Percentiles rank a stretch among this genome's conserved stretches.
phyloP scores from a whole-genome alignment of 2,113 vertebrate genomes.

The Alligator mississippiensis region DNA sequence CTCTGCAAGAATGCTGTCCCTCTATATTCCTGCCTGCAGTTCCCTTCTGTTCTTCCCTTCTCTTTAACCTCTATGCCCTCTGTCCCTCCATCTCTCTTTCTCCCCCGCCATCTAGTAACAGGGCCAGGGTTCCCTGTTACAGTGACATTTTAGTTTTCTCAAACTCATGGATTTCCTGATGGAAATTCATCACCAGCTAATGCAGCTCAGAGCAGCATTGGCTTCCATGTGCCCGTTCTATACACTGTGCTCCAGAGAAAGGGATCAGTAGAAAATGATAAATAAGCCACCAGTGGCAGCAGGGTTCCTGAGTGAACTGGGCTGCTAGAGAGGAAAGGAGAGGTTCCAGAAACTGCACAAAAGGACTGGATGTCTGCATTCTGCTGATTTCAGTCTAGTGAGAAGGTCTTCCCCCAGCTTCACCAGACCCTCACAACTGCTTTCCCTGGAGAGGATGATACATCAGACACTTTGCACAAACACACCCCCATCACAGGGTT shows the following conservation, averaged over 20 bases:
- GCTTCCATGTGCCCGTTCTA: neutral
- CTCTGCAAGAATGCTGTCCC: too few relatives aligned
- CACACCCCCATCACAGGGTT: neutral
- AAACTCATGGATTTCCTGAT: neutral
- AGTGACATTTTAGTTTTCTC: neutral
- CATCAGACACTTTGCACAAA: neutral
- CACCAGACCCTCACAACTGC: neutral
- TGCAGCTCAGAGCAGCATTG: neutral
- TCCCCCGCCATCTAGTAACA: neutral
- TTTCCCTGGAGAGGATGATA: neutral
- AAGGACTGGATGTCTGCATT: neutral
- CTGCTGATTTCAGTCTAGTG: neutral
- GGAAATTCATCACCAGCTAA: neutral
- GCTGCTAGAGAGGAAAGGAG: neutral
- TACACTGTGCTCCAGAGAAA: fast-evolving
- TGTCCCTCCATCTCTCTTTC: too few relatives aligned
- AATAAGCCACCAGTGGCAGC: neutral
- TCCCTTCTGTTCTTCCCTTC: too few relatives aligned
- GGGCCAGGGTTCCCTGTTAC: too few relatives aligned
- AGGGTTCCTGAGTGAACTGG: neutral
- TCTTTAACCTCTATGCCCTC: too few relatives aligned
- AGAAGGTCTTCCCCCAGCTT: neutral
- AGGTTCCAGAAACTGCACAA: neutral
- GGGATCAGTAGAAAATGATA: neutral
- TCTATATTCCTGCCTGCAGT: too few relatives aligned